These are phyloP conservation scores for Drosophila melanosoma DNA, from an alignment of 2,888 invertebrate species.

Conservation along the genomic window DNA sequence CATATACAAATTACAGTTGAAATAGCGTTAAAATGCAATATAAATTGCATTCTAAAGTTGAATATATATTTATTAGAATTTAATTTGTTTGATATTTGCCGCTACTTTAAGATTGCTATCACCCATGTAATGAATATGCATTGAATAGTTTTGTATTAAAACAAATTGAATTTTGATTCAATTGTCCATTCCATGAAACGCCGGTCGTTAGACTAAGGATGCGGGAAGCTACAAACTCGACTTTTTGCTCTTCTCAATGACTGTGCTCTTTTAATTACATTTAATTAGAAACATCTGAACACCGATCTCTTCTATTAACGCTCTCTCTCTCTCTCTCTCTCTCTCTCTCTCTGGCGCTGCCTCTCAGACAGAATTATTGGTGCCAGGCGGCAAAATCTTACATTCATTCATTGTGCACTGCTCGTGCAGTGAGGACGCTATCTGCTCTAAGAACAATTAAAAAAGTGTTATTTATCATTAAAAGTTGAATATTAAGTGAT, in stretches of 20 bases:
- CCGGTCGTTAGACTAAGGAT: conserved; percentile 24
- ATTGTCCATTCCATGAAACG: conserved; percentile 36
- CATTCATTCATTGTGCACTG: conserved; percentile 58
- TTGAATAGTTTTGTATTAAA: conserved; percentile 75
- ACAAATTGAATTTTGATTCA: conserved; percentile 75
- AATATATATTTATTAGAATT: conserved; percentile 52
- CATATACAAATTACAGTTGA: neutral
- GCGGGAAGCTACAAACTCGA: conserved; percentile 42
- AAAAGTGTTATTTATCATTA: conserved; percentile 18
- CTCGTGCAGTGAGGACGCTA: conserved; percentile 71
- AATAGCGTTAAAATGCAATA: neutral
- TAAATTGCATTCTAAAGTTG: conserved; percentile 1
- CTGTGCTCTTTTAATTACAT: conserved; percentile 55
- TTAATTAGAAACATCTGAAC: conserved; percentile 67
- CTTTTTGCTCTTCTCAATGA: conserved; percentile 29
- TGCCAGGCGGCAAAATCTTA: conserved; percentile 55
- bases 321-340: conserved; percentile 7
- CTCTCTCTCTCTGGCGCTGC: neutral
- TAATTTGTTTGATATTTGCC: conserved; percentile 62
- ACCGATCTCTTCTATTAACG: neutral
- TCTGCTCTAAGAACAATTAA: conserved; percentile 23
- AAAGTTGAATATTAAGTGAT: neutral
- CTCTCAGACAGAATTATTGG: conserved; percentile 16
- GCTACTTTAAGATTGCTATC: conserved; percentile 31
- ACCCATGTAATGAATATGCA: conserved; percentile 47